Percentiles rank a stretch among this genome's conserved stretches.
Conservation (phyloP, 2,888 invertebrate species). For the Marasmarcha lunaedactyla region DNA sequence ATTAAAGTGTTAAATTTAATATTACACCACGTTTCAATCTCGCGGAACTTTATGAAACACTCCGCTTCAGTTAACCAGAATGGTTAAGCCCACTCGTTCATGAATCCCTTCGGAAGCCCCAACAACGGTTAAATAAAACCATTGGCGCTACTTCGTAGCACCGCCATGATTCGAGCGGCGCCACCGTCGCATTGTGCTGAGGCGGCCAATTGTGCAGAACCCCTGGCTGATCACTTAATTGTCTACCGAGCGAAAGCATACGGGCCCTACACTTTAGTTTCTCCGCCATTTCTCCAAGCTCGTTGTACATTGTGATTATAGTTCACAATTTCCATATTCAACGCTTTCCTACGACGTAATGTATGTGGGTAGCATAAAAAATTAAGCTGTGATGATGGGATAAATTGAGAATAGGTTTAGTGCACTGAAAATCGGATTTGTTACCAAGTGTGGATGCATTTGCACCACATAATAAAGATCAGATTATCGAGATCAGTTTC, state of each 20-base stretch:
- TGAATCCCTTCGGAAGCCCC: conserved; percentile 29
- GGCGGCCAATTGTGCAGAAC: conserved; percentile 65
- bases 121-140: conserved; percentile 48
- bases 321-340: neutral
- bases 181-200: conserved; percentile 53
- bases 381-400: conserved; percentile 18
- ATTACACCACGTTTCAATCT: neutral
- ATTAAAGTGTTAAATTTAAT: neutral
- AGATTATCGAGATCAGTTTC: no score
- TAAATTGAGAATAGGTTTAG: conserved; percentile 45
- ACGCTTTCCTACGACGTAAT: conserved; percentile 16
- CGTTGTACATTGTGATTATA: conserved; percentile 23
- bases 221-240: conserved; percentile 68
- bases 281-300: conserved; percentile 2
- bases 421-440: conserved; percentile 63
- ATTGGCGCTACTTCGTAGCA: conserved; percentile 33
- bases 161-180: conserved; percentile 29
- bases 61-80: neutral
- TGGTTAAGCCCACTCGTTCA: conserved; percentile 17
- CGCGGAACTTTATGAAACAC: neutral
- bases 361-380: conserved; percentile 10
- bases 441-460: conserved; percentile 46
- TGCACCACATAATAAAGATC: conserved; percentile 41
- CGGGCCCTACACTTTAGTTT: conserved; percentile 21
- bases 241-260: conserved; percentile 56